Conservation (phyloP, 1,140 invertebrate species). For the Propsilocerus akamusi region DNA sequence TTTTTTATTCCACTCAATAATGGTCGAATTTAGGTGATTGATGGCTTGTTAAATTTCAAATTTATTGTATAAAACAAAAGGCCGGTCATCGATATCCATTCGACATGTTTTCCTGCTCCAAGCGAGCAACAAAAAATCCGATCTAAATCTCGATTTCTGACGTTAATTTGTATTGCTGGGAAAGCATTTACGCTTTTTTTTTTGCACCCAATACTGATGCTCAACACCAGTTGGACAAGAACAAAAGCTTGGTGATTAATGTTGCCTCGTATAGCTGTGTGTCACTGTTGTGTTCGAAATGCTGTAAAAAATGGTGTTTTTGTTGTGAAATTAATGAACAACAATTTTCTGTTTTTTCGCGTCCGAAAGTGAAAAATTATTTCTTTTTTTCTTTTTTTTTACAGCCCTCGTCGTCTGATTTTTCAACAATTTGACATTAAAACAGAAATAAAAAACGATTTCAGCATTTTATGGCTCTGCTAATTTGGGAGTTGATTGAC, state of each 20-base stretch:
- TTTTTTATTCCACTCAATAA: too few relatives aligned
- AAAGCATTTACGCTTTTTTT: too few relatives aligned
- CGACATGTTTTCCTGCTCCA: too few relatives aligned
- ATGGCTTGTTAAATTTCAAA: conserved; percentile 1
- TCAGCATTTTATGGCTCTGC: background rate
- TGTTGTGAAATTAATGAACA: background rate
- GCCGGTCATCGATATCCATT: too few relatives aligned
- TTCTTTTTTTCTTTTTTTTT: too few relatives aligned
- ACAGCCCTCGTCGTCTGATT: too few relatives aligned
- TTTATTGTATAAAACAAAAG: background rate
- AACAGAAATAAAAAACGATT: background rate
- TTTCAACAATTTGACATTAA: conserved; percentile 2
- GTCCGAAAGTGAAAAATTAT: background rate
- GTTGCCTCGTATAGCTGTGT: background rate
- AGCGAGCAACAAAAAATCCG: too few relatives aligned
- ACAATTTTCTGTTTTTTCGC: background rate
- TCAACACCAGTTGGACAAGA: too few relatives aligned
- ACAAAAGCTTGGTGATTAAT: background rate
- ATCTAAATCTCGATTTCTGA: too few relatives aligned
- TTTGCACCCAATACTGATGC: too few relatives aligned
- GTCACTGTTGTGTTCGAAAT: background rate
- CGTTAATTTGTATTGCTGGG: too few relatives aligned
- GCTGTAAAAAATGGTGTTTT: background rate
- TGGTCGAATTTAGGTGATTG: background rate
- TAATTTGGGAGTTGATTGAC: conserved; percentile 3